Conservation (phyloP, 2,797 vertebrate genomes). For the Gymnocypris eckloni region DNA sequence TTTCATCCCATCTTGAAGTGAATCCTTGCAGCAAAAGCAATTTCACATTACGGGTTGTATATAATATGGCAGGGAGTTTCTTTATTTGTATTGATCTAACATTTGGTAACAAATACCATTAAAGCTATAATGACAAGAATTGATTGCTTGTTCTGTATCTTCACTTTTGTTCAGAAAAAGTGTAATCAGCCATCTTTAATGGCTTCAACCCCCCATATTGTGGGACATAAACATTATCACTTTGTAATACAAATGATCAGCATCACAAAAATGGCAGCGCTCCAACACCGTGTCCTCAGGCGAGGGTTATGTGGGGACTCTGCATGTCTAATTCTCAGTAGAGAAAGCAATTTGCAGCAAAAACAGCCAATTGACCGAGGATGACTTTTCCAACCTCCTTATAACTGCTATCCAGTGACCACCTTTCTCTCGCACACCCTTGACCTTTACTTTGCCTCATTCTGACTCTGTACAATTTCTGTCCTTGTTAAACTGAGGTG, state of each 20-base stretch:
- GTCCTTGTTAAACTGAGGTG: slow-evolving; percentile 46
- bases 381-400: slow-evolving; percentile 44
- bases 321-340: slow-evolving; percentile 17
- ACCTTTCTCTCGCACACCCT: slow-evolving; percentile 31
- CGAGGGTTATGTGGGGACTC: background rate
- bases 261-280: background rate
- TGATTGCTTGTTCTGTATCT: slow-evolving; percentile 23
- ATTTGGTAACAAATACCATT: slow-evolving; percentile 32
- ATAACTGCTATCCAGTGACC: background rate
- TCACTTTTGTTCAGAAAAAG: slow-evolving; percentile 30
- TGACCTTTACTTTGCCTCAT: slow-evolving; percentile 53
- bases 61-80: slow-evolving; percentile 14
- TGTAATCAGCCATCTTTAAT: slow-evolving; percentile 37
- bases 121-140: slow-evolving; percentile 27
- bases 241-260: slow-evolving; percentile 11
- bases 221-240: slow-evolving; percentile 40
- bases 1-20: background rate
- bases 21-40: slow-evolving; percentile 7
- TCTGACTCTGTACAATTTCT: slow-evolving; percentile 37
- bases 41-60: background rate
- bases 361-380: slow-evolving; percentile 18
- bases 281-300: background rate
- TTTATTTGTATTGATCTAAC: slow-evolving; percentile 37
- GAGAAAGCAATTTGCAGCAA: slow-evolving; percentile 38
- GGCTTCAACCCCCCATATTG: slow-evolving; percentile 32